phyloP scores from a whole-genome alignment of 2,797 vertebrate genomes.

The Sebastes diaconus region DNA sequence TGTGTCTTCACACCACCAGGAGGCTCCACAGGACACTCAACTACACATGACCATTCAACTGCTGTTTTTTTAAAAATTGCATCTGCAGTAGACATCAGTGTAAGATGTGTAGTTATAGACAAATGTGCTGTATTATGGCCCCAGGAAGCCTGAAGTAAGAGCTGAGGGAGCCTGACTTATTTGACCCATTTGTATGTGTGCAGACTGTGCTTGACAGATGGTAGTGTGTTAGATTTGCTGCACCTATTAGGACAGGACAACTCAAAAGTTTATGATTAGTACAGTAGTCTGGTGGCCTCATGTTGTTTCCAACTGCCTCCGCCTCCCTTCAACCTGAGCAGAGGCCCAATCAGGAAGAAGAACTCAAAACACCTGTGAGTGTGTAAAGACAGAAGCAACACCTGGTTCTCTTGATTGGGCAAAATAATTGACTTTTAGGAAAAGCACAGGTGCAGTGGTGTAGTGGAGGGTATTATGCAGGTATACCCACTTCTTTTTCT shows the following conservation, averaged over 20 bases:
- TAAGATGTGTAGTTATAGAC: background rate
- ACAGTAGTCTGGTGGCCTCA: background rate
- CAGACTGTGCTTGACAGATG: background rate
- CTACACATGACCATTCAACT: background rate
- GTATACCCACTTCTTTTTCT: too few relatives aligned
- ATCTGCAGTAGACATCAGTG: background rate
- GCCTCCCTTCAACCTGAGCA: background rate
- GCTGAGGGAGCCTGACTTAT: background rate
- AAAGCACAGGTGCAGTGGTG: background rate
- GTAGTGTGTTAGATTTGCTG: background rate
- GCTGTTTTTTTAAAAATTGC: background rate
- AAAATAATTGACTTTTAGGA: background rate
- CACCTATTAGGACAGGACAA: background rate
- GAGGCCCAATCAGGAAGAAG: background rate
- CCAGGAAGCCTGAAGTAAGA: background rate
- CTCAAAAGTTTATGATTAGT: background rate
- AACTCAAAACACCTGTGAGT: background rate
- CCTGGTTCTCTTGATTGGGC: background rate
- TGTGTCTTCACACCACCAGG: slow-evolving; percentile 49
- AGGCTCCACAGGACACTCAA: slow-evolving; percentile 24
- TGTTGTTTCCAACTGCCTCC: background rate
- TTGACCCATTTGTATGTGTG: background rate
- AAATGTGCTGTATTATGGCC: background rate
- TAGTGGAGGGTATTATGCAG: too few relatives aligned
- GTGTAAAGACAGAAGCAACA: background rate